These are phyloP conservation scores for Lagorchestes hirsutus DNA, from an alignment of 2,797 vertebrate species.

Conservation along the genomic window DNA sequence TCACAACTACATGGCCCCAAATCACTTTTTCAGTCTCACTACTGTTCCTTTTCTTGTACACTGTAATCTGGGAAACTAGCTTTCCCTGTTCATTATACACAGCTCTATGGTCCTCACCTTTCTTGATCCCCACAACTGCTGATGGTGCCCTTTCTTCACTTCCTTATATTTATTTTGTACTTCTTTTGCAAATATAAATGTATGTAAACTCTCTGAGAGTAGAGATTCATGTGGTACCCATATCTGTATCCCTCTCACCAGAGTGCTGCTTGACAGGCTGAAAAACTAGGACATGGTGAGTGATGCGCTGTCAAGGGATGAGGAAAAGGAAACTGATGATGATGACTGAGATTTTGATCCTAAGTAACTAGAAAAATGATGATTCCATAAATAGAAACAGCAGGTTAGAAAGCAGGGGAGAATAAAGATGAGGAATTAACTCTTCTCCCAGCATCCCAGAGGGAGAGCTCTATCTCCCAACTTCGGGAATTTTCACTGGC, in stretches of 20 bases:
- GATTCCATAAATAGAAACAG: not conserved
- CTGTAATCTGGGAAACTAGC: too few relatives aligned
- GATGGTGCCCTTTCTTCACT: not conserved
- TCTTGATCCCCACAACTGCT: not conserved
- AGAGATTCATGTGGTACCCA: not conserved
- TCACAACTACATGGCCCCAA: too few relatives aligned
- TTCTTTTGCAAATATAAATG: not conserved
- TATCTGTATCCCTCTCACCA: not conserved
- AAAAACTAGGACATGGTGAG: not conserved
- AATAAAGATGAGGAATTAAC: not conserved
- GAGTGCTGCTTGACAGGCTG: not conserved
- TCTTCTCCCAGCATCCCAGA: not conserved
- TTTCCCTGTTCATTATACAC: too few relatives aligned
- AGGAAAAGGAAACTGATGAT: not conserved
- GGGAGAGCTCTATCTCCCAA: not conserved
- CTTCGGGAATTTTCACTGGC: not conserved
- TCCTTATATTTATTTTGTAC: not conserved
- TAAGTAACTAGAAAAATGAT: not conserved
- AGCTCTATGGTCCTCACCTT: not conserved
- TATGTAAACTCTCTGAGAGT: not conserved
- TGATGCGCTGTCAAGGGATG: too few relatives aligned
- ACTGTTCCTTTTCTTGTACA: not conserved
- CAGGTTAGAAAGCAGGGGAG: too few relatives aligned
- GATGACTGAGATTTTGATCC: not conserved
- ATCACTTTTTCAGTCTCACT: not conserved